Conservation (phyloP, 2,888 invertebrate species). For the Pasiphila rectangulata region DNA sequence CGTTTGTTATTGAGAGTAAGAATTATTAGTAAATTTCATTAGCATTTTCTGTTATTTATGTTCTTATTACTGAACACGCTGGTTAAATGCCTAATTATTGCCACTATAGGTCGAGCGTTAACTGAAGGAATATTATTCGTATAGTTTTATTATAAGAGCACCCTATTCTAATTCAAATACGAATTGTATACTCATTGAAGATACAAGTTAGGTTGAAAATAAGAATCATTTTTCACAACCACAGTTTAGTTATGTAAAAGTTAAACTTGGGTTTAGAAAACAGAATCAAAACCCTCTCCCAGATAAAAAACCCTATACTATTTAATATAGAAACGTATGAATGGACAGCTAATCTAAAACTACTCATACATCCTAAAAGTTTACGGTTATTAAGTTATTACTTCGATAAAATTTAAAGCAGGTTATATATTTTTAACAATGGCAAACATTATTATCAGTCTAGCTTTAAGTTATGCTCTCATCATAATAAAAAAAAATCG, state of each 20-base stretch:
- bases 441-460: conserved; percentile 54
- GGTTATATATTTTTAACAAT: conserved; percentile 47
- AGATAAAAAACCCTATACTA: conserved; percentile 11
- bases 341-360: conserved; percentile 40
- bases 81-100: conserved; percentile 61
- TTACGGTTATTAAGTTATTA: conserved; percentile 21
- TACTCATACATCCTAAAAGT: conserved; percentile 38
- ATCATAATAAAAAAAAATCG: conserved; percentile 11
- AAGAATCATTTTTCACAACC: conserved; percentile 46
- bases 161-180: conserved; percentile 43
- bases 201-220: conserved; percentile 32
- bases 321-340: conserved; percentile 11
- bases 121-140: conserved; percentile 43
- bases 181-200: conserved; percentile 36
- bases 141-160: conserved; percentile 44
- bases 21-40: conserved; percentile 47
- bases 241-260: conserved; percentile 29
- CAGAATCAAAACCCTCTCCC: conserved; percentile 12
- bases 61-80: conserved; percentile 50
- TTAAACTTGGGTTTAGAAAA: conserved; percentile 24
- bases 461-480: conserved; percentile 48
- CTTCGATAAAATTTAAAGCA: conserved; percentile 49
- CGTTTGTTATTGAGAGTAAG: conserved; percentile 39
- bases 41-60: conserved; percentile 38
- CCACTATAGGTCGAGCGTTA: conserved; percentile 53